Conservation (phyloP, 2,797 vertebrate species). For the Artibeus lituratus region DNA sequence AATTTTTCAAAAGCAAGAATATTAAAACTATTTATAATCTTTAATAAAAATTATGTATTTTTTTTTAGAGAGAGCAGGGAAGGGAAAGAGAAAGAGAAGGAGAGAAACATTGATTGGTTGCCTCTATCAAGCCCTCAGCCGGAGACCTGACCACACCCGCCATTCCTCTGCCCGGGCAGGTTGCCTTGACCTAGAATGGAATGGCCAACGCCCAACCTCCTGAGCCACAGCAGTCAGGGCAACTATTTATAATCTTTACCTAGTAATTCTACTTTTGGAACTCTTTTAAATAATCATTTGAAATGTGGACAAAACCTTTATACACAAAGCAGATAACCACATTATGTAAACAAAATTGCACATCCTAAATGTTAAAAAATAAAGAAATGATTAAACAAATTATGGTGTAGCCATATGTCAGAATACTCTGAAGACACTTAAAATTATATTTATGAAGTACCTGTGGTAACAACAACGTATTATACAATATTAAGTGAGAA, state of each 20-base stretch:
- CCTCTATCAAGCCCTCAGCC: neutral
- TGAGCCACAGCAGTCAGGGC: neutral
- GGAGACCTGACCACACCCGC: neutral
- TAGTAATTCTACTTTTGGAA: neutral
- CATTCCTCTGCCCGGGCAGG: neutral
- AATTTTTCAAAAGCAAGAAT: neutral
- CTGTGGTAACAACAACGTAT: neutral
- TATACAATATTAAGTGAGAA: neutral
- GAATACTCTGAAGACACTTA: neutral
- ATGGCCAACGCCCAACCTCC: neutral
- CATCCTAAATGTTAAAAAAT: neutral
- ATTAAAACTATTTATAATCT: slow-evolving; percentile 1
- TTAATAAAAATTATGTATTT: neutral
- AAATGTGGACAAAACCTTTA: neutral
- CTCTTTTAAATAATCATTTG: slow-evolving; percentile 18
- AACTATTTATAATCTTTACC: neutral
- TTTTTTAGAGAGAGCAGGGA: neutral
- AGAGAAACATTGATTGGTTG: neutral
- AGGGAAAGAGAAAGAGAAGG: neutral
- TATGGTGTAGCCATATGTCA: neutral
- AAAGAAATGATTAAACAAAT: neutral
- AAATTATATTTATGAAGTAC: slow-evolving; percentile 10
- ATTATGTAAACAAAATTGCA: slow-evolving; percentile 19
- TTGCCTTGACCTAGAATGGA: neutral
- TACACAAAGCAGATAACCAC: neutral